phyloP scores from a whole-genome alignment of 2,113 vertebrate genomes.

The Hipposideros armiger region DNA sequence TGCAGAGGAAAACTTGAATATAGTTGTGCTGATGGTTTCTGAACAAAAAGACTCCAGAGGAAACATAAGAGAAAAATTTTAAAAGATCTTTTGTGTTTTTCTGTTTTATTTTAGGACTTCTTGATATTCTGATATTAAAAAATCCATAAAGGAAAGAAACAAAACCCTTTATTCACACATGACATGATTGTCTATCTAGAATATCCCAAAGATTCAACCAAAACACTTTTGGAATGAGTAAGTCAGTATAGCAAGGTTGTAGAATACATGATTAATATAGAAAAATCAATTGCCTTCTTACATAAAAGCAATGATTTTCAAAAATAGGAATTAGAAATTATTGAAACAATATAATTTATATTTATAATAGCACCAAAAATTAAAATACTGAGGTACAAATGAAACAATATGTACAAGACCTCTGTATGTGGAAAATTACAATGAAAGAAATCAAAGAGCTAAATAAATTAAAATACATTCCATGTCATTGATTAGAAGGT shows the following conservation, averaged over 20 bases:
- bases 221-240: background rate
- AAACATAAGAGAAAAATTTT: background rate
- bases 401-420: background rate
- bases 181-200: background rate
- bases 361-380: background rate
- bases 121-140: background rate
- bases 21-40: background rate
- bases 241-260: background rate
- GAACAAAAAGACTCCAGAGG: background rate
- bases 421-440: background rate
- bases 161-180: background rate
- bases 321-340: background rate
- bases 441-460: background rate
- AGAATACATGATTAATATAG: background rate
- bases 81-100: background rate
- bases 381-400: background rate
- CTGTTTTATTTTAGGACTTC: background rate
- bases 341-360: slow-evolving; percentile 5
- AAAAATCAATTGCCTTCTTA: background rate
- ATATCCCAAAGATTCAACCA: background rate
- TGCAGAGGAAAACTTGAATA: background rate
- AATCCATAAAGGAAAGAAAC: background rate
- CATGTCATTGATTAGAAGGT: background rate
- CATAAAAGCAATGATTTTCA: background rate
- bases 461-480: background rate